A percentile compares a stretch with the other conserved stretches of the same genome.
phyloP scores from a whole-genome alignment of 2,113 vertebrate genomes.

The Chunga burmeisteri region DNA sequence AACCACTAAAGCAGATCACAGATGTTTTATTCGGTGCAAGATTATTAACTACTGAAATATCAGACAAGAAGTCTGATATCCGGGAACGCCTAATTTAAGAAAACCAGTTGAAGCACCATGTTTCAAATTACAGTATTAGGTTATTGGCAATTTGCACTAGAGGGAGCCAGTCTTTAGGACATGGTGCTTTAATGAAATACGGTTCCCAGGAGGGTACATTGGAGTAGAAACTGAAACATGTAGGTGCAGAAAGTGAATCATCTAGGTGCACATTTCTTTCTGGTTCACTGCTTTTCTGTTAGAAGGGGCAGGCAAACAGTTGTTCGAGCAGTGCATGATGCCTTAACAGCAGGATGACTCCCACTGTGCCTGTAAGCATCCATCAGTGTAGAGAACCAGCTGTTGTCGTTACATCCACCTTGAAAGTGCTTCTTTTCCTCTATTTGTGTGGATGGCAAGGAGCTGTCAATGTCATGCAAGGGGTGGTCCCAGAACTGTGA shows the following conservation, averaged over 20 bases:
- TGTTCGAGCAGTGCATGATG: background rate
- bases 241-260: background rate
- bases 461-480: background rate
- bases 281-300: background rate
- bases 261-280: background rate
- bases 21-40: background rate
- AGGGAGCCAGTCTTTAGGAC: background rate
- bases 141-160: background rate
- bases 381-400: accelerated
- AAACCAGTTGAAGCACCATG: background rate
- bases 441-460: background rate
- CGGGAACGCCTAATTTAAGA: background rate
- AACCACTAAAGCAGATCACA: background rate
- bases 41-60: background rate
- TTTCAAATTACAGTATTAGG: background rate
- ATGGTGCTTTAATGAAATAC: background rate
- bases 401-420: background rate
- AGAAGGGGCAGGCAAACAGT: background rate
- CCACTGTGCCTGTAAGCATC: background rate
- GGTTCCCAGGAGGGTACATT: background rate
- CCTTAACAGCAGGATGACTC: background rate
- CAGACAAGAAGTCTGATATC: background rate
- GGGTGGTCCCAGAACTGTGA: background rate
- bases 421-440: background rate
- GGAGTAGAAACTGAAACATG: background rate